These are phyloP conservation scores for Lontra canadensis DNA, from an alignment of 2,113 vertebrate species.

Conservation along the genomic window DNA sequence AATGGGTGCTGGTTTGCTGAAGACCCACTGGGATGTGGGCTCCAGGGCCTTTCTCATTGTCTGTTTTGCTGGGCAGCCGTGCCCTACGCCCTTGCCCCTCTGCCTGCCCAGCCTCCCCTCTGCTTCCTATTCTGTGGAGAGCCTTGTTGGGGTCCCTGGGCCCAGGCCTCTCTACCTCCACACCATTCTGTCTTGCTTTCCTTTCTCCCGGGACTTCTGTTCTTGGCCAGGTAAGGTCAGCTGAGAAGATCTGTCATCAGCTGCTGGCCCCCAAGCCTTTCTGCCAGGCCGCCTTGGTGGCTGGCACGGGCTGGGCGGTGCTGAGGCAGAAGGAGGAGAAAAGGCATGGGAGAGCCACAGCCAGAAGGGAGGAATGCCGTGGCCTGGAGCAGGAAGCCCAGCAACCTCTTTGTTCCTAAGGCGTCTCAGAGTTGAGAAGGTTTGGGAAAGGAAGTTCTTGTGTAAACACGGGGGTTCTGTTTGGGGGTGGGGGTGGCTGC, in stretches of 20 bases:
- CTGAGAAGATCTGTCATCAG: neutral
- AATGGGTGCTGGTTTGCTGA: neutral
- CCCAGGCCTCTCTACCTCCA: neutral
- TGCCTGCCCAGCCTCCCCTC: neutral
- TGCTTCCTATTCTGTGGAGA: neutral
- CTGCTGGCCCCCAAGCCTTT: neutral
- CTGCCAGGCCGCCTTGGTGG: neutral
- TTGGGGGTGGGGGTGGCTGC: rapidly evolving
- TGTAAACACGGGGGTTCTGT: neutral
- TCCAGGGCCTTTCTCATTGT: neutral
- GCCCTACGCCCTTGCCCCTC: neutral
- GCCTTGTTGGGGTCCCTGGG: neutral
- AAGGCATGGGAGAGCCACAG: neutral
- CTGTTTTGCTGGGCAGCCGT: neutral
- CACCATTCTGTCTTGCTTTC: neutral
- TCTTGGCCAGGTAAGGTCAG: neutral
- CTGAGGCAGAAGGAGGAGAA: neutral
- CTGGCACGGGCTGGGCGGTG: neutral
- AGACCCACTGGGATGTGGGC: neutral
- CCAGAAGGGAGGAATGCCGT: neutral
- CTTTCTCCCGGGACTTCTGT: neutral
- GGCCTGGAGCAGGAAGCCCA: neutral
- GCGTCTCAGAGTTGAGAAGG: neutral
- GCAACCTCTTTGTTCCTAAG: neutral
- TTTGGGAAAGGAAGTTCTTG: slow-evolving; percentile 18